phyloP scores from a whole-genome alignment of 2,888 invertebrate genomes.

The Asteroscopus sphinx region DNA sequence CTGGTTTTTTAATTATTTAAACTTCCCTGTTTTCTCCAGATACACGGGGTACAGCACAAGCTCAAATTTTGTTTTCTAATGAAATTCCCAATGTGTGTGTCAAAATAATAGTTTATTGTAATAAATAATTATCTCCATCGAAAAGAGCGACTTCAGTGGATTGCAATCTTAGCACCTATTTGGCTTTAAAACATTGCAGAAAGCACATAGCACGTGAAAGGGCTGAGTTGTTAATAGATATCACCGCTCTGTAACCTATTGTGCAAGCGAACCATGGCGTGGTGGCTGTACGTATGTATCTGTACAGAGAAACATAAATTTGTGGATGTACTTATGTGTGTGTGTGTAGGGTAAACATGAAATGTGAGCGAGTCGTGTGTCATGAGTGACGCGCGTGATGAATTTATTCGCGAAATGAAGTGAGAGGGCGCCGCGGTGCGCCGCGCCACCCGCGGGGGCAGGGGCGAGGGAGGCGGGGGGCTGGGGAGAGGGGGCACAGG shows the following conservation, averaged over 20 bases:
- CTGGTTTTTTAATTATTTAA: no score
- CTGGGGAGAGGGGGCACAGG: not conserved
- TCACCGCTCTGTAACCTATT: conserved; percentile 10
- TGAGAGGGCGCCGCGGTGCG: conserved; percentile 57
- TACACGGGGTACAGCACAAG: no score
- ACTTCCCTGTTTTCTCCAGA: no score
- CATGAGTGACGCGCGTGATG: conserved; percentile 63
- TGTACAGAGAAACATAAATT: not conserved
- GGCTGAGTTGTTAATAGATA: conserved; percentile 14
- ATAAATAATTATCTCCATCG: not conserved
- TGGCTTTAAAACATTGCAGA: conserved; percentile 2
- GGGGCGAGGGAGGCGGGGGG: not conserved
- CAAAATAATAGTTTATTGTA: no score
- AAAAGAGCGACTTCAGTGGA: not conserved
- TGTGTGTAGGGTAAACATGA: conserved; percentile 10
- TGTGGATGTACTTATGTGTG: not conserved
- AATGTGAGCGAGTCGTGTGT: conserved; percentile 20
- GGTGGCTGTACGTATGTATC: not conserved
- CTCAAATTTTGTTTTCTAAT: not conserved
- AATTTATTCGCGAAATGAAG: conserved; percentile 80
- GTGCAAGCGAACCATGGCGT: conserved; percentile 3
- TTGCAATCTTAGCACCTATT: conserved; percentile 6
- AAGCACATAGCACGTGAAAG: conserved; percentile 1
- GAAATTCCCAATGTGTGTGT: no score
- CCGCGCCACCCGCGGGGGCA: conserved; percentile 24